These are phyloP conservation scores for Scomber scombrus DNA, from an alignment of 2,113 vertebrate species.

Conservation along the genomic window DNA sequence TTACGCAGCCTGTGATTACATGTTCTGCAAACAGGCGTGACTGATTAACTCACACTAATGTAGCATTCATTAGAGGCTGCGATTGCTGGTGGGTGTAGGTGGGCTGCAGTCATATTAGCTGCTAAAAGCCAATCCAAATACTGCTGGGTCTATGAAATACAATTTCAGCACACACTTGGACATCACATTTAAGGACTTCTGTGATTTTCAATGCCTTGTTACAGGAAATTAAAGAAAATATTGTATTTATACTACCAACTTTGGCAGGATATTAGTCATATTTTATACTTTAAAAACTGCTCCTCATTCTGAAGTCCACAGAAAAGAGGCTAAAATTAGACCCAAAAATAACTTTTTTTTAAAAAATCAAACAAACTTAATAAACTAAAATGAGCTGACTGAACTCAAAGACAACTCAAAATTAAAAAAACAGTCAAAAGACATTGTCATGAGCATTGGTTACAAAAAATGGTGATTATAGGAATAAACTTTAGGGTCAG, in stretches of 20 bases:
- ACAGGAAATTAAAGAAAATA: not conserved
- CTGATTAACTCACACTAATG: constrained; percentile 72
- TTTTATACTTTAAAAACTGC: constrained; percentile 74
- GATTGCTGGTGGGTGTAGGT: constrained; percentile 44
- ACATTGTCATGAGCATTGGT: constrained; percentile 49
- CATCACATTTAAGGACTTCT: constrained; percentile 10
- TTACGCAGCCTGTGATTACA: constrained; percentile 69
- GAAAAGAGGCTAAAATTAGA: constrained; percentile 55
- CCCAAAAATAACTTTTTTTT: constrained; percentile 27
- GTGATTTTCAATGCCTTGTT: not conserved
- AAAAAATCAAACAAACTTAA: constrained; percentile 7
- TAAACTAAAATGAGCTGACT: constrained; percentile 38
- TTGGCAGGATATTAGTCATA: not conserved
- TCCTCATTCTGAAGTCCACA: constrained; percentile 86
- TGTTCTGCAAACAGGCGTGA: constrained; percentile 68
- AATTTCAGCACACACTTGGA: constrained; percentile 27
- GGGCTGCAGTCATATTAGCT: constrained; percentile 27
- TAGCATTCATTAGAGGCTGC: constrained; percentile 60
- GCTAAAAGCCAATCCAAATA: constrained; percentile 22
- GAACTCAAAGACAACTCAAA: constrained; percentile 54
- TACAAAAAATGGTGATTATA: constrained; percentile 19
- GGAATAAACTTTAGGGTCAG: constrained; percentile 5
- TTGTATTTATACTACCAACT: not conserved
- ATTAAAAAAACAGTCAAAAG: constrained; percentile 40
- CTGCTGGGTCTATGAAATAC: constrained; percentile 5